Base-by-base conservation (phyloP, 1,140 invertebrate species). In the Druon quercuslanigerum region DNA sequence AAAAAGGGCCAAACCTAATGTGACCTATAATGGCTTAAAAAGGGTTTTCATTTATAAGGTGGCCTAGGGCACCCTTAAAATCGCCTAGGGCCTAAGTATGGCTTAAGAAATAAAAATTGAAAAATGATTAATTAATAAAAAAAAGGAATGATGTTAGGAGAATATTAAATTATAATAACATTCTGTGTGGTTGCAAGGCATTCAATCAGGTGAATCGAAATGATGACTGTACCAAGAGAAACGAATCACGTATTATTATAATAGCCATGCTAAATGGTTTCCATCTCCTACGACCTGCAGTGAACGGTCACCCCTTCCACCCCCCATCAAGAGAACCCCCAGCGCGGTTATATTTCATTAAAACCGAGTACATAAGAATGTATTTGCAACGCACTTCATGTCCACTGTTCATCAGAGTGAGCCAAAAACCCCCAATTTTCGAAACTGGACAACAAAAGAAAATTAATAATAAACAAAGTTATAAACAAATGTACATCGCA, bases 201-300 rank as follows among this genome's bases (percentile, higher is more conserved):
- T 66, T 66, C 40, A 33, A 66, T 25, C 81, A 78, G 86, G 84
- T 84, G 83, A 87, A 84, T 84, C 84, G 80, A 78, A 75, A 82
- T 79, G 79, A 83, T 79, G 82, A 87, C 84, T 87, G 87, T 87
- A 86, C 86, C 87, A 84, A 87, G 87, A 91, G 90, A 90, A 91
- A 90, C 90, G 90, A 91, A 91, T 91, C 90, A 90, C 90, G 90
- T 90, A 92, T 91, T 92, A 91, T 92, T 90, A 91, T 92, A 91
- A 92, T 91, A 87, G 89, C 88, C 90, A 91, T 91, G 90, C 90
- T 91, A 91, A 91, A 91, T 91, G 90, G 86, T 91, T 91, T 77
- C 79, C 77, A 74, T 84, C 78, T 79, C 33, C 74, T 70, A 70
- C 80, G 71, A 60, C 33, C 74, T 70, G 57, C 80, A 72, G 70